A percentile compares a stretch with the other conserved stretches of the same genome.
Conservation (phyloP, 1,140 invertebrate species). For the Lasaia peninsularis region DNA sequence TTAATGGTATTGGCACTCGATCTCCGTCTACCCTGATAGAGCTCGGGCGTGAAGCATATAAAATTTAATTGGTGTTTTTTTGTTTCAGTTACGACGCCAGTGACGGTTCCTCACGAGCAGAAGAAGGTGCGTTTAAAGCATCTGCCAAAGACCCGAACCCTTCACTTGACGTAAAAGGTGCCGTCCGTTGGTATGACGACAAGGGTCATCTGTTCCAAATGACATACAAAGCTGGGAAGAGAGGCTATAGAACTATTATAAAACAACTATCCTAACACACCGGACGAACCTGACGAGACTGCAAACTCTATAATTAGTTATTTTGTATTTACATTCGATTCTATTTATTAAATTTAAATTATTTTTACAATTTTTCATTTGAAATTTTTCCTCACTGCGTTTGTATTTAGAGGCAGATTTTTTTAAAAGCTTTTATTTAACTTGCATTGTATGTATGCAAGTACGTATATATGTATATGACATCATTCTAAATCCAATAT, state of each 20-base stretch:
- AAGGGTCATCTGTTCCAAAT: conserved; percentile 85
- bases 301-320: conserved; percentile 32
- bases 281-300: conserved; percentile 31
- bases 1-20: no score
- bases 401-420: no score
- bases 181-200: conserved; percentile 79
- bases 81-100: conserved; percentile 65
- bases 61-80: background rate
- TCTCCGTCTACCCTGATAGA: no score
- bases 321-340: conserved; percentile 28
- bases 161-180: conserved; percentile 78
- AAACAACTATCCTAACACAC: conserved; percentile 47
- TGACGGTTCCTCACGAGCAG: conserved; percentile 65
- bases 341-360: conserved; percentile 47
- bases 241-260: conserved; percentile 72
- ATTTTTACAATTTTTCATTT: conserved; percentile 16
- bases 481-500: no score
- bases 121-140: conserved; percentile 57
- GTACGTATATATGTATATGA: no score
- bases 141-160: conserved; percentile 77
- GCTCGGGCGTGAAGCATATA: no score
- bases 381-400: background rate
- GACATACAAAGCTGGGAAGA: conserved; percentile 79
- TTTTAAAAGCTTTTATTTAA: background rate
- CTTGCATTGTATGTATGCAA: background rate